Base-by-base conservation (phyloP, 1,140 invertebrate species). In the Homarus americanus region DNA sequence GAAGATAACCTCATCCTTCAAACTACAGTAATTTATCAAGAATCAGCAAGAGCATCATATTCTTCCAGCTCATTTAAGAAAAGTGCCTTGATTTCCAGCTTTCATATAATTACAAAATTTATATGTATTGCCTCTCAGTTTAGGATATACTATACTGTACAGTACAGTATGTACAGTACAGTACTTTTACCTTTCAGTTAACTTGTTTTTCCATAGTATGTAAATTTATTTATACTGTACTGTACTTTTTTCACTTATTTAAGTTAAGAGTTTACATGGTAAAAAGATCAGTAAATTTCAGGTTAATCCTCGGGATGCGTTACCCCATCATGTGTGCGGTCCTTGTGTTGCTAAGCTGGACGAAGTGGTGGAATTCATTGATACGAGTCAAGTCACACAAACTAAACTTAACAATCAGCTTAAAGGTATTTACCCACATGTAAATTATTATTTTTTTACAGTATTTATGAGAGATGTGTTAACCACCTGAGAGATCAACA, bases 331-430 rank as follows among this genome's bases (percentile, higher is more conserved):
- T 3, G 49, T 90, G 24, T 90, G 88, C 44, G 88, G 88, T 12
- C 88, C 88, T 10, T 90, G 88, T 66, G 28, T 90, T 66, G 88
- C 88, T 28, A 90, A 90, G 28, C n/a, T 90, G 69, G 88, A 90
- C 44, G 88, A 90, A 20, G 79, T 83, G 41, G 88, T 90, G 69
- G 88, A 90, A 4, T 90, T 90, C 66, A 49, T 90, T 80, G 88
- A 90, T 44, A 63, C 44, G 4, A 83, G 88, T 36, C 79, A 76
- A 9, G 32, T 82, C 32, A 90, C 80, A 66, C 88, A 90, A 41
- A 75, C 34, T n/a, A 90, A 90, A 28, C 53, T 83, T 20, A 90
- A 73, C 15, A 90, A 41, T 32, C 88, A 83, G 12, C 44, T 90
- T 9, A 83, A 82, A 84, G 88, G 88, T 90, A 66, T 49, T 44